These are phyloP conservation scores for Cephus nigrinus DNA, from an alignment of 2,888 invertebrate genomes.

Conservation along the genomic window DNA sequence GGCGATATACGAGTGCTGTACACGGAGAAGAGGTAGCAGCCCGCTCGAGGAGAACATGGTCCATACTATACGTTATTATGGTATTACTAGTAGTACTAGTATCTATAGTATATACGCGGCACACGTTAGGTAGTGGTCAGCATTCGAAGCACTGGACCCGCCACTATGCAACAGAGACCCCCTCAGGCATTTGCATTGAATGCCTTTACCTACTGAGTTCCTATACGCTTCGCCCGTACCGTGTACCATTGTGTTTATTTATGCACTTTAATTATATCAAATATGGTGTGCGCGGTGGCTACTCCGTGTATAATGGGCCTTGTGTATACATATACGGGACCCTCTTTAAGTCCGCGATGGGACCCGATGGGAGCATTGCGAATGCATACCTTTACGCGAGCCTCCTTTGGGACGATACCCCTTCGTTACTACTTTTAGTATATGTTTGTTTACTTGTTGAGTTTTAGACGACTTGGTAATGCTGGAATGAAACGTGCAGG, in stretches of 20 bases:
- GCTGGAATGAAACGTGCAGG: not conserved
- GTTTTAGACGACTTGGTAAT: not conserved
- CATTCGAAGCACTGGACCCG: constrained; percentile 10
- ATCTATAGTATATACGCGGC: not conserved
- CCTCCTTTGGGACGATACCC: constrained; percentile 1
- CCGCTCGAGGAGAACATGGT: not conserved
- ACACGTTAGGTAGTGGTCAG: not conserved
- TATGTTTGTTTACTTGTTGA: not conserved
- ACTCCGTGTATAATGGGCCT: constrained; percentile 40
- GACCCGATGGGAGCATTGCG: not conserved
- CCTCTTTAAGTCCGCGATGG: constrained; percentile 23
- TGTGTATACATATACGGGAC: constrained; percentile 23
- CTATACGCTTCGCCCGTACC: constrained; percentile 42
- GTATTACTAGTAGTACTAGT: not conserved
- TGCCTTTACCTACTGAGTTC: constrained; percentile 53
- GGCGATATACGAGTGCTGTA: constrained; percentile 2
- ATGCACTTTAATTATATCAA: constrained; percentile 65
- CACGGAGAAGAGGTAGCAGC: not conserved
- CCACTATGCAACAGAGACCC: constrained; percentile 23
- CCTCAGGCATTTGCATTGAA: constrained; percentile 63
- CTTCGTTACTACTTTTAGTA: constrained; percentile 11
- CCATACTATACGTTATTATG: not conserved
- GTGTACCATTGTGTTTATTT: constrained; percentile 65
- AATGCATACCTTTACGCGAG: not conserved
- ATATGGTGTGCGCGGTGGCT: constrained; percentile 53